Evolutionary conservation across 2,888 invertebrate species (phyloP).

Genomic region (Agrochola lychnidis): DNA sequence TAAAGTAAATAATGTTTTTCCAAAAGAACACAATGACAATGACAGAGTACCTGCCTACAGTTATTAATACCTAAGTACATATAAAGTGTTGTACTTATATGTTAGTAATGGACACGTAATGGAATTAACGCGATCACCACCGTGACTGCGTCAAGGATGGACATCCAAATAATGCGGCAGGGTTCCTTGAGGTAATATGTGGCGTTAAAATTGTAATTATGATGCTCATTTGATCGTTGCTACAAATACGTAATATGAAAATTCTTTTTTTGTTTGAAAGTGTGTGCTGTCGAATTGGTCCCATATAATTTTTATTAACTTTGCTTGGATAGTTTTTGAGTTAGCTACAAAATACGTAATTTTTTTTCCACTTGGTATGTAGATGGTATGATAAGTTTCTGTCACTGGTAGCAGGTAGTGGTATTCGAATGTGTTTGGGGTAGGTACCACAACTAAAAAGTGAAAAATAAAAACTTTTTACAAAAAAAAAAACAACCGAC

Average conservation of each 20-base stretch:
- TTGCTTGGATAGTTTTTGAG: too few species aligned
- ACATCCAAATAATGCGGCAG: slow-evolving; percentile 61
- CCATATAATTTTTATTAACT: too few species aligned
- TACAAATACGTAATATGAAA: not conserved
- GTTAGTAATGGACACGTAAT: slow-evolving; percentile 47
- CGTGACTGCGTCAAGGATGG: slow-evolving; percentile 69
- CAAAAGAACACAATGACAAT: slow-evolving; percentile 21
- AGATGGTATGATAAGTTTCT: too few species aligned
- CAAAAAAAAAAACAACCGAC: too few species aligned
- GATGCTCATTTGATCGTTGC: slow-evolving; percentile 32
- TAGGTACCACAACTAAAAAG: too few species aligned
- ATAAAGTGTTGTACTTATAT: slow-evolving; percentile 34
- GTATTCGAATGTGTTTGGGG: too few species aligned
- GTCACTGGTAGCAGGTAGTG: too few species aligned
- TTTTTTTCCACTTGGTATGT: too few species aligned
- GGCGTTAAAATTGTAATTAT: slow-evolving; percentile 37
- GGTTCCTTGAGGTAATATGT: slow-evolving; percentile 39
- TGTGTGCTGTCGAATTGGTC: too few species aligned
- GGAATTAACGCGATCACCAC: slow-evolving; percentile 60
- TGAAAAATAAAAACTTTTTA: too few species aligned
- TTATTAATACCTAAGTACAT: slow-evolving; percentile 27
- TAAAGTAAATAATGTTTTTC: not conserved
- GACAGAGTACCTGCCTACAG: slow-evolving; percentile 16
- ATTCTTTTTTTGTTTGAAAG: too few species aligned
- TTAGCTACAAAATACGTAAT: too few species aligned